Conservation (phyloP, 2,113 vertebrate species). For the Pionites leucogaster region DNA sequence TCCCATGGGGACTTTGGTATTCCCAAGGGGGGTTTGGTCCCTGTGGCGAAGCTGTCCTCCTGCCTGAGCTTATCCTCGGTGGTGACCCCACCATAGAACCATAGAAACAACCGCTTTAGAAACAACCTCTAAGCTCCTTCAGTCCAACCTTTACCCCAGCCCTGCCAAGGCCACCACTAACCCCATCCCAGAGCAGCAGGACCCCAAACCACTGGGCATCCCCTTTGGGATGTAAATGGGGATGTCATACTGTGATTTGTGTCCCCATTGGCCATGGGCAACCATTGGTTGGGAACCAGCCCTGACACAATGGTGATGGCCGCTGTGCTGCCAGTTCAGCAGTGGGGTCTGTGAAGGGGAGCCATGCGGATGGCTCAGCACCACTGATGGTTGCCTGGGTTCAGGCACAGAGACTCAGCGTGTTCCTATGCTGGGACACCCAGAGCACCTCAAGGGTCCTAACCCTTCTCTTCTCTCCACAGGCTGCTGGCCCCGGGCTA, state of each 20-base stretch:
- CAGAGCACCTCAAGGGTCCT: accelerated
- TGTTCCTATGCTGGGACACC: no score
- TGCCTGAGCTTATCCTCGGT: accelerated
- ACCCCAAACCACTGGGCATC: neutral
- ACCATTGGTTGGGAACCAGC: neutral
- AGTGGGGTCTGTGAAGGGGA: neutral
- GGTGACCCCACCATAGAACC: neutral
- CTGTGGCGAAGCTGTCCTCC: neutral
- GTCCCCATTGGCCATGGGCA: neutral
- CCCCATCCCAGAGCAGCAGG: neutral
- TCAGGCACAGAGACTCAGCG: accelerated
- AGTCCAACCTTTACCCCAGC: neutral
- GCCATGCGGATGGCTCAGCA: accelerated
- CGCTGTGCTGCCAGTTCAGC: accelerated
- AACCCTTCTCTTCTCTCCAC: neutral
- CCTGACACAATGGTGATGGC: neutral
- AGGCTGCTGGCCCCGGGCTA: conserved; percentile 21
- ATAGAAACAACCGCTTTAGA: neutral
- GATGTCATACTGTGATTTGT: accelerated
- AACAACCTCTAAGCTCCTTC: neutral
- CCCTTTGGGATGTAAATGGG: neutral
- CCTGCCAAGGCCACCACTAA: neutral
- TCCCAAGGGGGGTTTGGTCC: neutral
- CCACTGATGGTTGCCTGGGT: neutral
- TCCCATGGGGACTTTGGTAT: neutral